Percentiles rank a stretch among this genome's conserved stretches.
Conservation (phyloP, 2,888 invertebrate genomes). For the Cristatella mucedo region DNA sequence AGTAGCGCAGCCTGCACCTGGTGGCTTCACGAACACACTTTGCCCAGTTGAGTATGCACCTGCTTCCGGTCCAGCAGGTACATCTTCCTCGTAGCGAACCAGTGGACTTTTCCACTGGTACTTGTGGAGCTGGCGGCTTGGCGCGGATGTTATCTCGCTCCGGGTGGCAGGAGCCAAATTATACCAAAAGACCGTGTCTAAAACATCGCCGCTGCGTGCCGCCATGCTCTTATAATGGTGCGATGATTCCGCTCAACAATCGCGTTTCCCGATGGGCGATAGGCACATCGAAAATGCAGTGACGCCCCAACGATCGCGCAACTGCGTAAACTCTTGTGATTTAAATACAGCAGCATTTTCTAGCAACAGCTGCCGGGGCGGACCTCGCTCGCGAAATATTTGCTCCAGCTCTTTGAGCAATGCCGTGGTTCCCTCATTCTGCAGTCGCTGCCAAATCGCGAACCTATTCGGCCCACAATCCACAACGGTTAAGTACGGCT, state of each 20-base stretch:
- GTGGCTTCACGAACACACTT: conserved; percentile 8
- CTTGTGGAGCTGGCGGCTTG: too few species aligned
- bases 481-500: neutral
- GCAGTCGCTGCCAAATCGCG: conserved; percentile 2
- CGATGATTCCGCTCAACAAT: conserved; percentile 11
- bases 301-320: conserved; percentile 8
- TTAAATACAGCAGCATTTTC: conserved; percentile 9
- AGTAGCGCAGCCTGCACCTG: conserved; percentile 10
- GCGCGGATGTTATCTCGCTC: neutral
- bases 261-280: conserved; percentile 10
- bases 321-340: neutral
- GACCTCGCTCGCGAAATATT: too few species aligned
- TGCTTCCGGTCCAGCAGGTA: neutral
- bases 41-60: neutral
- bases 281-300: conserved; percentile 7
- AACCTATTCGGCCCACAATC: conserved; percentile 7
- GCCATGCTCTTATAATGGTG: conserved; percentile 9
- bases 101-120: too few species aligned
- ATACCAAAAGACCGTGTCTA: conserved; percentile 11
- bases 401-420: too few species aligned
- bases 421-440: too few species aligned
- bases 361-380: conserved; percentile 9
- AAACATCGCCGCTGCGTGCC: neutral
- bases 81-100: too few species aligned
- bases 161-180: conserved; percentile 5